Evolutionary conservation across 2,797 vertebrate species (phyloP).

Genomic region (Saxicola maurus): DNA sequence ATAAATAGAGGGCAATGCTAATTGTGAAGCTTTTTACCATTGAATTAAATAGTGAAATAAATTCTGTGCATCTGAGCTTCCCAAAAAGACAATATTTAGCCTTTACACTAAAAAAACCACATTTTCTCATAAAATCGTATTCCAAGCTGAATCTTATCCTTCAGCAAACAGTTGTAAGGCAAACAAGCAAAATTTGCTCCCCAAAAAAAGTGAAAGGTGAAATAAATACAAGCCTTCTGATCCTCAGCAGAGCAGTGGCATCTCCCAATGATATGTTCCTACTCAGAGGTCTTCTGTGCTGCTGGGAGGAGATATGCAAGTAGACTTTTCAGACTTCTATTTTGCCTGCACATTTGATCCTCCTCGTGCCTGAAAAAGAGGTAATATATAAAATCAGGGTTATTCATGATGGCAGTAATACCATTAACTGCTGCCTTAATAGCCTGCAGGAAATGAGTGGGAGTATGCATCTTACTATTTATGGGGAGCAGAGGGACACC

Average conservation of each 20-base stretch:
- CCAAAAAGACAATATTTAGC: not conserved
- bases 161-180: not conserved
- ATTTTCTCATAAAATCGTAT: not conserved
- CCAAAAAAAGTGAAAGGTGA: not conserved
- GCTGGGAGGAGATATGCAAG: not conserved
- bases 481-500: not conserved
- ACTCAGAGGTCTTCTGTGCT: not conserved
- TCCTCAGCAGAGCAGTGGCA: not conserved
- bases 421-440: not conserved
- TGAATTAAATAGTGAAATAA: not conserved
- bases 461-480: not conserved
- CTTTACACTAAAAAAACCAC: not conserved
- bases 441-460: not conserved
- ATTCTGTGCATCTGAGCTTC: not conserved
- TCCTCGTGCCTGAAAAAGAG: not conserved
- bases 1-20: not conserved
- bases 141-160: not conserved
- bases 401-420: not conserved
- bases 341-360: not conserved
- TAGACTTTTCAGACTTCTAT: not conserved
- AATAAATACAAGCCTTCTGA: not conserved
- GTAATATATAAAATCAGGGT: not conserved
- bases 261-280: not conserved
- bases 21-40: not conserved
- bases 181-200: not conserved